phyloP scores from a whole-genome alignment of 2,888 invertebrate genomes.

The Tridacna gigas region DNA sequence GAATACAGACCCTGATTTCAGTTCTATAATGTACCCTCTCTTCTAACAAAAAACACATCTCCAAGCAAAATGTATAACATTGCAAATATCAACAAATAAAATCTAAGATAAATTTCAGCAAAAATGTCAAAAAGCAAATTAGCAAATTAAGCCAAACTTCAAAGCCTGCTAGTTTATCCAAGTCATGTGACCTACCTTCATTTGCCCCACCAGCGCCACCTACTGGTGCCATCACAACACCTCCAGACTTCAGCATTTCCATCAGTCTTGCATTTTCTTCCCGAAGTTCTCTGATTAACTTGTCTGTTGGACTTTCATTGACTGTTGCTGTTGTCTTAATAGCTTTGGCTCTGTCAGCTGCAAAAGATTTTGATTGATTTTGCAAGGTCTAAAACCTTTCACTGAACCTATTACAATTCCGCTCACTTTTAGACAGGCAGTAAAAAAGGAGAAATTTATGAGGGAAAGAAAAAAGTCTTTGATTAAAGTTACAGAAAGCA shows the following conservation, averaged over 20 bases:
- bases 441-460: no score
- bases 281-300: slow-evolving; percentile 81
- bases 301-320: slow-evolving; percentile 83
- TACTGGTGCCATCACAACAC: slow-evolving; percentile 58
- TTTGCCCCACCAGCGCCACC: slow-evolving; percentile 55
- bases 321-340: slow-evolving; percentile 83
- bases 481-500: no score
- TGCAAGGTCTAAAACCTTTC: background rate
- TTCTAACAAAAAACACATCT: no score
- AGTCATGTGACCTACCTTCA: slow-evolving; percentile 47
- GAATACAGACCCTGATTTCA: no score
- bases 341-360: slow-evolving; percentile 83
- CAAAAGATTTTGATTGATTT: background rate
- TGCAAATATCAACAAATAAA: no score
- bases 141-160: no score
- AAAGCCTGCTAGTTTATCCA: background rate
- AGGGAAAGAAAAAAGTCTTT: no score
- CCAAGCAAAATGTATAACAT: no score
- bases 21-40: no score
- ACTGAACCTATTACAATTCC: background rate
- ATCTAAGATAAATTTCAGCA: no score
- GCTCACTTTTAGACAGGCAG: background rate
- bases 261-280: slow-evolving; percentile 81
- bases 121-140: no score
- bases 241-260: slow-evolving; percentile 80